Evolutionary conservation across 2,113 vertebrate species (phyloP).

Genomic region (Meleagris gallopavo): DNA sequence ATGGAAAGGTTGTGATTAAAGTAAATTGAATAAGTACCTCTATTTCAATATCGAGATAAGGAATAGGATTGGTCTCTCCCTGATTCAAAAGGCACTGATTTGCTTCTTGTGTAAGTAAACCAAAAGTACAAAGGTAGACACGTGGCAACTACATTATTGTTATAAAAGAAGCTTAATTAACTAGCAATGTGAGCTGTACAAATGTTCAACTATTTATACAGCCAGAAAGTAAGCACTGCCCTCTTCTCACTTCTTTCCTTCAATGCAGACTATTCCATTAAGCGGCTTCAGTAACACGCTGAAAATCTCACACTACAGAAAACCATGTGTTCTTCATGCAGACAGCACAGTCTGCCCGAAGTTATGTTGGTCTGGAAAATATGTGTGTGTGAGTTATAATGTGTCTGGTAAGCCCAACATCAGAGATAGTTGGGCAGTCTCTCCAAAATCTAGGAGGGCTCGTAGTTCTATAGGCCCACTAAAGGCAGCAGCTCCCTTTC

Average conservation of each 20-base stretch:
- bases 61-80: background rate
- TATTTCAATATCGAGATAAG: background rate
- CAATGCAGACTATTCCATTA: background rate
- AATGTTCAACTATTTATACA: background rate
- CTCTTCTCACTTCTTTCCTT: background rate
- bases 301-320: background rate
- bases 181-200: background rate
- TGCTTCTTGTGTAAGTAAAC: background rate
- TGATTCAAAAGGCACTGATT: background rate
- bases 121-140: constrained; percentile 17
- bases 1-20: background rate
- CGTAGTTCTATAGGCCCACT: background rate
- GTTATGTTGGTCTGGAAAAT: background rate
- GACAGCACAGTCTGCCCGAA: background rate
- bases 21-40: background rate
- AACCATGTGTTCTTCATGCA: background rate
- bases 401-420: background rate
- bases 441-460: background rate
- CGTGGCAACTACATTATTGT: background rate
- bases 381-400: background rate
- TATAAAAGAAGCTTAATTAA: background rate
- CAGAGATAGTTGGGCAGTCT: background rate
- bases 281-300: background rate
- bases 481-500: background rate
- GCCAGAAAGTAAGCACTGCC: background rate